Evolutionary conservation across 1,140 invertebrate species (phyloP).

Genomic region (Neuroterus valhalla): DNA sequence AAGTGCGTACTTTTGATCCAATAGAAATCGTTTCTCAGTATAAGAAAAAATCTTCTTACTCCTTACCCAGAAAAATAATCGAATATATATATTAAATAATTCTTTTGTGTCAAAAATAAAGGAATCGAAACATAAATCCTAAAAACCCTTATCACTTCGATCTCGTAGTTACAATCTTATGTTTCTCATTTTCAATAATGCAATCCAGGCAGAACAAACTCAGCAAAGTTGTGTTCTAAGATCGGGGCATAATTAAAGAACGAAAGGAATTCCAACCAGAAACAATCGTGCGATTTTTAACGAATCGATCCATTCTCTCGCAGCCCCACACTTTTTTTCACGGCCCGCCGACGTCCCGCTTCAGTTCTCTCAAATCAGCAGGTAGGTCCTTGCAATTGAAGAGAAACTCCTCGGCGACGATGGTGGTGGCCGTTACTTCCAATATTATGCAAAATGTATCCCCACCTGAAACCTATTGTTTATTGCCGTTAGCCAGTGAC

Average conservation of each 20-base stretch:
- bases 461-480: conserved; percentile 61
- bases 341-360: conserved; percentile 59
- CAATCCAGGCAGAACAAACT: neutral
- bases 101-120: too few species aligned
- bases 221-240: conserved; percentile 5
- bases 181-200: neutral
- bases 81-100: too few species aligned
- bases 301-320: conserved; percentile 33
- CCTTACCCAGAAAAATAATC: too few species aligned
- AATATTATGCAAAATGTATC: conserved; percentile 73
- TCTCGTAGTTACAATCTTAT: neutral
- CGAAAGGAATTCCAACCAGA: conserved; percentile 32
- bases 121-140: too few species aligned
- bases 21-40: too few species aligned
- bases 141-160: too few species aligned
- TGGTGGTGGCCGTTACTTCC: conserved; percentile 66
- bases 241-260: conserved; percentile 50
- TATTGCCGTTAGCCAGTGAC: conserved; percentile 52
- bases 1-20: too few species aligned
- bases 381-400: conserved; percentile 67
- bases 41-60: too few species aligned
- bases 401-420: conserved; percentile 65
- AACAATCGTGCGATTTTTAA: conserved; percentile 10
- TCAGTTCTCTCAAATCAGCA: conserved; percentile 71
- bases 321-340: conserved; percentile 47